Evolutionary conservation across 2,797 vertebrate genomes (phyloP).

Genomic region (Amblyraja radiata): DNA sequence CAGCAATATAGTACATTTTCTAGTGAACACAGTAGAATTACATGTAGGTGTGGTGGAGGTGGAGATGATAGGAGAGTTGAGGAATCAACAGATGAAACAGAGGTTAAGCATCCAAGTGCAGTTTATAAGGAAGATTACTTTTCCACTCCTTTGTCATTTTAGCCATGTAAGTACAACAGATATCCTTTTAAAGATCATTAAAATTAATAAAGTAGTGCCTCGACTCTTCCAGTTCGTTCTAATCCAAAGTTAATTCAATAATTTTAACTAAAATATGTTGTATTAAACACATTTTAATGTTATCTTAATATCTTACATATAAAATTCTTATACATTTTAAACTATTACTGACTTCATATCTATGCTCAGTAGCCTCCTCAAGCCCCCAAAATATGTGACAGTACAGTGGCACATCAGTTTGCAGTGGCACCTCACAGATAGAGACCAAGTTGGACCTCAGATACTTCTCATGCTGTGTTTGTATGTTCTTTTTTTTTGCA

Average conservation of each 20-base stretch:
- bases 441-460: too few relatives aligned
- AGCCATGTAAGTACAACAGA: background rate
- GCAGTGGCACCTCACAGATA: too few relatives aligned
- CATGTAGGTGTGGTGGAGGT: too few relatives aligned
- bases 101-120: background rate
- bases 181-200: background rate
- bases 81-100: background rate
- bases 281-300: too few relatives aligned
- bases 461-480: too few relatives aligned
- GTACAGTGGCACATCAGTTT: too few relatives aligned
- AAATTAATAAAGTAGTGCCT: background rate
- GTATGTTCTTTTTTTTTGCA: too few relatives aligned
- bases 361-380: background rate
- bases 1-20: too few relatives aligned
- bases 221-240: background rate
- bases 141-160: background rate
- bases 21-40: too few relatives aligned
- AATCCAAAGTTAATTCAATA: background rate
- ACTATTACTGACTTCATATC: background rate
- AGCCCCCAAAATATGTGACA: background rate
- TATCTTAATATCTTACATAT: background rate
- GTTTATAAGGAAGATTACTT: background rate
- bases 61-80: too few relatives aligned
- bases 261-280: background rate
- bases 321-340: background rate